phyloP scores from a whole-genome alignment of 2,113 vertebrate species.

The Pelodiscus sinensis region DNA sequence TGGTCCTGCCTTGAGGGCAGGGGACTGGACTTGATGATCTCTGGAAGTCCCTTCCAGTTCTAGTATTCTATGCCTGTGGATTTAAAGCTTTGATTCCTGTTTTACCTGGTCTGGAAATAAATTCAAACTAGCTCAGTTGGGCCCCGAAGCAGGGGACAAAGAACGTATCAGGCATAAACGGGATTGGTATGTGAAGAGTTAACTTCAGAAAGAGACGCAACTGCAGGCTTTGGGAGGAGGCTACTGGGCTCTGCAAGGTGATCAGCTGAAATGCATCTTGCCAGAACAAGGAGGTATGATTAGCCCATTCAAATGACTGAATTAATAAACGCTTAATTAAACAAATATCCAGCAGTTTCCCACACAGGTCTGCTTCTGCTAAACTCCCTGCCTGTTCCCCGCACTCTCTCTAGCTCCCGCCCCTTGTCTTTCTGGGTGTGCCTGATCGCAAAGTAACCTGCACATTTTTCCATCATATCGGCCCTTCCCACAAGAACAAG shows the following conservation, averaged over 20 bases:
- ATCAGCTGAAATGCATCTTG: neutral
- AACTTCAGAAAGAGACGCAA: neutral
- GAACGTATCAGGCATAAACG: neutral
- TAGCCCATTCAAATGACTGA: fast-evolving
- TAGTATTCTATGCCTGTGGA: neutral
- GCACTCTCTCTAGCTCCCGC: slow-evolving; percentile 19
- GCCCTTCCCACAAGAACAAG: slow-evolving; percentile 73
- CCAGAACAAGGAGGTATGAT: fast-evolving
- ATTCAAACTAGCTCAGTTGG: neutral
- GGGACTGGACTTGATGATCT: too few species aligned
- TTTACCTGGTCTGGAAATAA: neutral
- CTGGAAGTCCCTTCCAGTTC: too few species aligned
- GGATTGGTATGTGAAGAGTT: slow-evolving; percentile 24
- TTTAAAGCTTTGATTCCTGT: neutral
- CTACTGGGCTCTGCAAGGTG: slow-evolving; percentile 29
- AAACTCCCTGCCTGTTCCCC: slow-evolving; percentile 23
- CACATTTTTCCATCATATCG: neutral
- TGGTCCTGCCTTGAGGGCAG: too few species aligned
- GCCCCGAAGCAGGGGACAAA: neutral
- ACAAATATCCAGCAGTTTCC: fast-evolving
- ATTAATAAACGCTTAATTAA: neutral
- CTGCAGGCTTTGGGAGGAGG: slow-evolving; percentile 12
- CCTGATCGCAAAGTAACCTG: slow-evolving; percentile 74
- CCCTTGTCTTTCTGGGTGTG: slow-evolving; percentile 63
- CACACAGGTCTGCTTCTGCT: neutral